These are phyloP conservation scores for Corella eumyota DNA, from an alignment of 23 tunicate species.

Conservation along the genomic window DNA sequence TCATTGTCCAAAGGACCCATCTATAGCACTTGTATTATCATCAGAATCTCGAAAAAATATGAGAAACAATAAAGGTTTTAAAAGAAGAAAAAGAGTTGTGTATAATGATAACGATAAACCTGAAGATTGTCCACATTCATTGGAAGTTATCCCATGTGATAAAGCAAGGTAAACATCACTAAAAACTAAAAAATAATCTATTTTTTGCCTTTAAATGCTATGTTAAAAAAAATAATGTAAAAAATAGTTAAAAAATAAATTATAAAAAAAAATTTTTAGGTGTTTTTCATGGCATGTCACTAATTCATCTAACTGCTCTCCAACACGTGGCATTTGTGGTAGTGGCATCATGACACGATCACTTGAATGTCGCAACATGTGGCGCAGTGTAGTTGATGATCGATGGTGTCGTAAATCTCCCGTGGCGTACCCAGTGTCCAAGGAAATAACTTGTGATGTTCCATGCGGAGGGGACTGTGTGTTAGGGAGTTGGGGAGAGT, in stretches of 20 bases:
- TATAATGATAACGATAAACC: not conserved
- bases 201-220: no score
- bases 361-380: constrained; percentile 44
- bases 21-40: not conserved
- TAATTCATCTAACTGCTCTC: constrained; percentile 26
- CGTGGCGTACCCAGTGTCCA: constrained; percentile 12
- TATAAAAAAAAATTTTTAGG: no score
- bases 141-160: constrained; percentile 61
- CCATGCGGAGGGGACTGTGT: constrained; percentile 70
- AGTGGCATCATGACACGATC: constrained; percentile 14
- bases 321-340: constrained; percentile 35
- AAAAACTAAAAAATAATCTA: no score
- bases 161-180: constrained; percentile 25
- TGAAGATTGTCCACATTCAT: constrained; percentile 43
- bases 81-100: constrained; percentile 10
- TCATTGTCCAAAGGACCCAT: constrained; percentile 10
- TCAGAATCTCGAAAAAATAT: not conserved
- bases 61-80: constrained; percentile 16
- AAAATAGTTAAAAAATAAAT: no score
- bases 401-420: constrained; percentile 13
- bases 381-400: constrained; percentile 35
- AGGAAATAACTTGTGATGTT: constrained; percentile 22
- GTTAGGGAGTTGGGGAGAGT: constrained; percentile 44
- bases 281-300: constrained; percentile 53
- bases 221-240: no score